These are phyloP conservation scores for Melanotaenia duboulayi DNA, from an alignment of 2,113 vertebrate genomes.

Conservation along the genomic window DNA sequence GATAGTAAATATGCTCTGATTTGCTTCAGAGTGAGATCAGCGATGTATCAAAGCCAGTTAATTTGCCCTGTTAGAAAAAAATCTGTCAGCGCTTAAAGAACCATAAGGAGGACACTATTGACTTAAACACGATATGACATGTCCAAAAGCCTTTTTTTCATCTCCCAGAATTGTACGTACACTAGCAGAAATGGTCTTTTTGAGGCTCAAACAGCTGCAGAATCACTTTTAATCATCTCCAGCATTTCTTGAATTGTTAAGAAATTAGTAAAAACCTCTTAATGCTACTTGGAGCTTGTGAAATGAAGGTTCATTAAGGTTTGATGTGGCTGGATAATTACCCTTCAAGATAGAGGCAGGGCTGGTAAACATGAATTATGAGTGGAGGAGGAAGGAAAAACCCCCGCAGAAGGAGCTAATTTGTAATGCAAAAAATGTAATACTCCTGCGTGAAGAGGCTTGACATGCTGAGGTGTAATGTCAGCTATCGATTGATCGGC, in stretches of 20 bases:
- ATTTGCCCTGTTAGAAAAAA: conserved; percentile 64
- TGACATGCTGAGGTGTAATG: conserved; percentile 76
- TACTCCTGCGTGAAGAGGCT: conserved; percentile 35
- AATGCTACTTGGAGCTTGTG: conserved; percentile 31
- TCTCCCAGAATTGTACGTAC: conserved; percentile 26
- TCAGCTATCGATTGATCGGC: conserved; percentile 80
- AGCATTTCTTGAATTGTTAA: conserved; percentile 40
- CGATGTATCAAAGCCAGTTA: conserved; percentile 73
- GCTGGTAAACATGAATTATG: conserved; percentile 63
- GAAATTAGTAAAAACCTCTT: conserved; percentile 22
- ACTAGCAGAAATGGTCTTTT: conserved; percentile 49
- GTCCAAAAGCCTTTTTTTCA: conserved; percentile 59
- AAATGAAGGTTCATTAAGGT: conserved; percentile 59
- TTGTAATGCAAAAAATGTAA: conserved; percentile 69
- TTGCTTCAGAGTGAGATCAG: conserved; percentile 68
- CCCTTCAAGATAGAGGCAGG: conserved; percentile 59
- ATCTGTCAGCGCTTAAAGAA: conserved; percentile 64
- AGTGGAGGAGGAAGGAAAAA: background rate
- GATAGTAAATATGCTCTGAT: conserved; percentile 74
- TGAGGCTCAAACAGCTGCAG: conserved; percentile 39
- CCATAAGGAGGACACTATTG: conserved; percentile 47
- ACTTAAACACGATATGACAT: conserved; percentile 69
- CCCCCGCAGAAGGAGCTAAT: conserved; percentile 44
- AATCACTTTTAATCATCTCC: conserved; percentile 64
- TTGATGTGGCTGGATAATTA: conserved; percentile 67